Evolutionary conservation across 2,797 vertebrate genomes (phyloP).

Genomic region (Takifugu rubripes): DNA sequence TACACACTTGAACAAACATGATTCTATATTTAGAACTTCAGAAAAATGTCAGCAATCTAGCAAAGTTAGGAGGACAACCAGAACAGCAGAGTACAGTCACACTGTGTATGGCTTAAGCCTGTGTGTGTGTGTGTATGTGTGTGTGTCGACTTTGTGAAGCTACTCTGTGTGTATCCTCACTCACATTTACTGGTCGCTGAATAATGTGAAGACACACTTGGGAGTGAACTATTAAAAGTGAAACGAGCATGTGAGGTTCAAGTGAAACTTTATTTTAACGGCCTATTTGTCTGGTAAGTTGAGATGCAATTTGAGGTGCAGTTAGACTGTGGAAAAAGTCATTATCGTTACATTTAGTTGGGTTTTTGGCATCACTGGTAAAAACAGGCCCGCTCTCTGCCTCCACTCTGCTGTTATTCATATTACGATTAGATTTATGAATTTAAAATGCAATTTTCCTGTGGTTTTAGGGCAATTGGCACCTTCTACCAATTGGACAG

Average conservation of each 20-base stretch:
- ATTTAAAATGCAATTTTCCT: constrained; percentile 69
- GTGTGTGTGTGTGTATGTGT: background rate
- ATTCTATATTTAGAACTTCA: constrained; percentile 62
- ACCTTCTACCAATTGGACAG: constrained; percentile 60
- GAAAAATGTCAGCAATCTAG: constrained; percentile 69
- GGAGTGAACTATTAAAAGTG: constrained; percentile 53
- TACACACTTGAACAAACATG: constrained; percentile 65
- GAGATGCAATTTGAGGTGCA: constrained; percentile 61
- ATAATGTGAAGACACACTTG: constrained; percentile 54
- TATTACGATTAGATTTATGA: constrained; percentile 70
- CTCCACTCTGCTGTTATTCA: constrained; percentile 66
- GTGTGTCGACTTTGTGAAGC: background rate
- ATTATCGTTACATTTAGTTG: constrained; percentile 63
- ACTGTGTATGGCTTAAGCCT: constrained; percentile 24
- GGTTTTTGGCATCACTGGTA: constrained; percentile 43
- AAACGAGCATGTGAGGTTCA: constrained; percentile 60
- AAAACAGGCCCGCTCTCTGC: constrained; percentile 33
- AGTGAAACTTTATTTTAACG: constrained; percentile 59
- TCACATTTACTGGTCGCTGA: constrained; percentile 56
- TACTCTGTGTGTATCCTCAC: constrained; percentile 48
- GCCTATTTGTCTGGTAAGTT: constrained; percentile 60
- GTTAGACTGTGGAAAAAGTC: constrained; percentile 55
- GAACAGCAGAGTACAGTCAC: constrained; percentile 35
- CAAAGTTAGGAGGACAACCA: constrained; percentile 62
- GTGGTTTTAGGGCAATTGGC: constrained; percentile 70